These are phyloP conservation scores for Zaprionus gabonicus DNA, from an alignment of 1,140 invertebrate species.

Conservation along the genomic window DNA sequence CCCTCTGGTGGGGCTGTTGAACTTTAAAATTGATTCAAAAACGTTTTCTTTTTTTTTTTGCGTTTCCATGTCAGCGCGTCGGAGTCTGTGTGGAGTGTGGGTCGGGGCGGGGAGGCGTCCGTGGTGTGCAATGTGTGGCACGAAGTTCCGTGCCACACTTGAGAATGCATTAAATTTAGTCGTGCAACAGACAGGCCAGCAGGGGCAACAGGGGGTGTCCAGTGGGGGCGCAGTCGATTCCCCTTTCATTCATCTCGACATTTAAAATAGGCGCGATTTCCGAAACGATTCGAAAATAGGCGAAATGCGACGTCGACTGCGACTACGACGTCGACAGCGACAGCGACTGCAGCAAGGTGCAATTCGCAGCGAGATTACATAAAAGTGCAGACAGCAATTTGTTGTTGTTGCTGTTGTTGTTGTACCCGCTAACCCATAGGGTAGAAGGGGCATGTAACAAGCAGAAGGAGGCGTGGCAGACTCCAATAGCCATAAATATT, in stretches of 20 bases:
- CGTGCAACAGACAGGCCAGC: constrained; percentile 19
- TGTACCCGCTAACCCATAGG: no score
- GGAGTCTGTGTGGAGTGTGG: not conserved
- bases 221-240: constrained; percentile 9
- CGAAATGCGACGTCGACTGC: not conserved
- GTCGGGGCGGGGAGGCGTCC: not conserved
- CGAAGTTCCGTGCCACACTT: constrained; percentile 29
- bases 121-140: not conserved
- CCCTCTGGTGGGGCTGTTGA: constrained; percentile 57
- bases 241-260: constrained; percentile 68
- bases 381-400: not conserved
- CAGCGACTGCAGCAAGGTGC: not conserved
- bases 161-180: constrained; percentile 68
- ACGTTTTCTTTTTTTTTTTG: constrained; percentile 26
- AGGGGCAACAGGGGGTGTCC: not conserved
- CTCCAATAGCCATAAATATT: no score
- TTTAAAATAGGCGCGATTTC: constrained; percentile 63
- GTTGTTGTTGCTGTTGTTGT: no score
- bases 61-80: not conserved
- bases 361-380: not conserved
- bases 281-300: constrained; percentile 20
- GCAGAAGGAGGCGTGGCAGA: no score
- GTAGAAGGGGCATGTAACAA: no score
- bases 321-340: not conserved
- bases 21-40: constrained; percentile 69